A percentile compares a stretch with the other conserved stretches of the same genome.
These are phyloP conservation scores for Didymodactylos carnosus DNA, from an alignment of 2,888 invertebrate genomes.

Conservation along the genomic window DNA sequence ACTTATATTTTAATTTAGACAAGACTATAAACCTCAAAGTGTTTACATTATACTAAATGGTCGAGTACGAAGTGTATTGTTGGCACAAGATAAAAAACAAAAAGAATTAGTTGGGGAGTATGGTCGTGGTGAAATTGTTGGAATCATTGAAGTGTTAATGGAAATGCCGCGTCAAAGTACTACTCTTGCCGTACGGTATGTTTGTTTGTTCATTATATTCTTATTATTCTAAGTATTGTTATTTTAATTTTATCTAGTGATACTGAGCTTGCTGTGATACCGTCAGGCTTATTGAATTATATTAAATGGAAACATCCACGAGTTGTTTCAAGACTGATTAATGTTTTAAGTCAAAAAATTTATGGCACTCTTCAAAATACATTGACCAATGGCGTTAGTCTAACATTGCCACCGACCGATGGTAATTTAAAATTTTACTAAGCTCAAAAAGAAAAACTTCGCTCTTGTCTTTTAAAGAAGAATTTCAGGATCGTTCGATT, in stretches of 20 bases:
- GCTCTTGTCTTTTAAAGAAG: background rate
- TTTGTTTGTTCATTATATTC: too few relatives aligned
- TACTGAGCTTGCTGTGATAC: slow-evolving; percentile 84
- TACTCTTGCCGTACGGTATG: slow-evolving; percentile 54
- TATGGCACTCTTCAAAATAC: slow-evolving; percentile 21
- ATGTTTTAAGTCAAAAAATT: slow-evolving; percentile 56
- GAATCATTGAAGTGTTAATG: slow-evolving; percentile 47
- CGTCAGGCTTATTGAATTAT: slow-evolving; percentile 83
- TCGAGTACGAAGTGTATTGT: slow-evolving; percentile 78
- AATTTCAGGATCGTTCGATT: background rate
- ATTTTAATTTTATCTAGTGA: slow-evolving; percentile 52
- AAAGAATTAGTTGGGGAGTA: slow-evolving; percentile 90
- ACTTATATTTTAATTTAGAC: slow-evolving; percentile 38
- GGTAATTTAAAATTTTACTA: background rate
- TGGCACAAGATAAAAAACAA: slow-evolving; percentile 57
- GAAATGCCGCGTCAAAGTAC: slow-evolving; percentile 56
- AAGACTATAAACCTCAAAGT: slow-evolving; percentile 79
- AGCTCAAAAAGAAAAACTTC: background rate
- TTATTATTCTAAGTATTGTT: too few relatives aligned
- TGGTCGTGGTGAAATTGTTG: slow-evolving; percentile 85
- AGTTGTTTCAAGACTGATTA: slow-evolving; percentile 79
- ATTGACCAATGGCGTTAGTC: background rate
- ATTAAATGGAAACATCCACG: slow-evolving; percentile 68
- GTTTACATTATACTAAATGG: slow-evolving; percentile 92
- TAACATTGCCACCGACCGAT: background rate